Evolutionary conservation across 2,797 vertebrate species (phyloP), one percentile per base, ranked within the genome.

Genomic region (Garrulus glandarius): DNA sequence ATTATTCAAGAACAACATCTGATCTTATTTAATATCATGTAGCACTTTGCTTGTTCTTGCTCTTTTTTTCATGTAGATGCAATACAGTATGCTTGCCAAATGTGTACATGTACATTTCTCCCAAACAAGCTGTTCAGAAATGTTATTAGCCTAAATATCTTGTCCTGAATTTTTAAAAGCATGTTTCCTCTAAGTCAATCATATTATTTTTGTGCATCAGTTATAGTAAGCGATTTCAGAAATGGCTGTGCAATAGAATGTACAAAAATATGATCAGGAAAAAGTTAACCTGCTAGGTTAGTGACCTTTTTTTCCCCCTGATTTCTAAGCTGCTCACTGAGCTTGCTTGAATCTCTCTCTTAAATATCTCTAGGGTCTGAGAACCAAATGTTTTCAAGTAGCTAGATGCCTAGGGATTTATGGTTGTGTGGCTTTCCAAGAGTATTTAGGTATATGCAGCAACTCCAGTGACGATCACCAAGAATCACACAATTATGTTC

Each of bases 1-100:
- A 95, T 97, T 96, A 96, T 96, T 96, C 89, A 96, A 82, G 85
- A 97, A 88, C 77, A 95, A 41, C 91, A 96, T 94, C 93, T 95
- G 91, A 96, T 96, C 91, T 95, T 94, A 94, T 92, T 96, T 96
- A 96, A 79, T 82, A 95, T 72, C 83, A 55, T 82, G 94, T 86
- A 96, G 92, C 1, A 26, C 87, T 93, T 88, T 92, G 70, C 94
- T 95, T 95, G 83, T 79, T 96, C 89, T 93, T 92, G 56, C 47
- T 94, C 46, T 90, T 86, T 94, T 84, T 92, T 89, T 76, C 64
- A 56, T 65, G 79, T 81, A 81, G 89, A 93, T 83, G 76, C 82
- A 94, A 81, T 92, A 94, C 29, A 92, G 67, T 72, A 84, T 70
- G 87, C 91, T 96, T 96, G 95, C 96, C 96, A 95, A 96, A 95